Evolutionary conservation across 1,140 invertebrate species (phyloP), one percentile per base, ranked within the genome.

Genomic region (Samia ricini): DNA sequence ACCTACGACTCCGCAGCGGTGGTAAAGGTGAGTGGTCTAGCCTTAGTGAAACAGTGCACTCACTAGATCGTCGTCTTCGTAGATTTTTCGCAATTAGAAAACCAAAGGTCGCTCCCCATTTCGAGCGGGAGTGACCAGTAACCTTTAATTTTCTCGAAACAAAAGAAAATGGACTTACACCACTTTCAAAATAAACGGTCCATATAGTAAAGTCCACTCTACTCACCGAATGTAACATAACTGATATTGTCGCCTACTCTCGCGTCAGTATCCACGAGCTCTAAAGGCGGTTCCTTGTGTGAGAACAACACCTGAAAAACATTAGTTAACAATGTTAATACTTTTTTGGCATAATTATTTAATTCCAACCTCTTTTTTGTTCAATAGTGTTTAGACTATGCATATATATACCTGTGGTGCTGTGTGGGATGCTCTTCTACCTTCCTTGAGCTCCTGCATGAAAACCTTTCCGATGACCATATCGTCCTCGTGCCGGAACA

Each of bases 391-490:
- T 12, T 42, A 36, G 12, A 12, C 0, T 12, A 15, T 3, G 2
- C 10, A 15, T 57, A 12, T 29, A 21, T 29, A 33, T 51, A 93
- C 92, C 91, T 97, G 95, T 73, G 97, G 95, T 82, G 98, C 95
- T 60, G 98, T 99, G 80, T 99, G 98, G 72, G 96, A 98, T 19
- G 98, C 98, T 86, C 98, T 94, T 70, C 99, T 93, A 1, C 98
- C 98, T 92, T 99, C 99, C 87, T 99, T 99, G 71, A 99, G 95
- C 91, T 99, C 99, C 92, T 98, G 98, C 94, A 99, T 97, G 91
- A 99, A 99, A 68, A 99, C 97, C 93, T 99, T 99, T 19, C 99
- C 98, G 83, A 99, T 97, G 23, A 99, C 95, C 78, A 99, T 95
- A 91, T 99, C 99, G 90, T 99, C 98, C 87, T 99, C 97, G 87